A percentile compares a stretch with the other conserved stretches of the same genome.
phyloP scores from a whole-genome alignment of 1,140 invertebrate species.

The Ceratina australensis region DNA sequence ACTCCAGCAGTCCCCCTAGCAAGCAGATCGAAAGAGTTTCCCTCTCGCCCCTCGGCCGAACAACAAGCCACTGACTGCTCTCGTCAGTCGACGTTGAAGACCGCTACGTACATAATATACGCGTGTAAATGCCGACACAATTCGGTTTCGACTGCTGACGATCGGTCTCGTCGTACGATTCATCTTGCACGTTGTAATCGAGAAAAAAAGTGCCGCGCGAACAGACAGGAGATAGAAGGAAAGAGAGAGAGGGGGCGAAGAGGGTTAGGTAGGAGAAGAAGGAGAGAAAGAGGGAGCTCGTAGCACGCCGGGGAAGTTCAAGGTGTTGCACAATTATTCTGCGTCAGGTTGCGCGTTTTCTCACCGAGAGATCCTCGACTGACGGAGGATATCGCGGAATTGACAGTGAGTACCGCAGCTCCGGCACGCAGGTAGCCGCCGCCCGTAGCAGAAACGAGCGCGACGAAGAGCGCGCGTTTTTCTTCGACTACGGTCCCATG shows the following conservation, averaged over 20 bases:
- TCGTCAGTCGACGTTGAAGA: constrained; percentile 68
- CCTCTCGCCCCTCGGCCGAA: constrained; percentile 49
- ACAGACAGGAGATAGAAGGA: constrained; percentile 3
- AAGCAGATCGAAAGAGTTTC: constrained; percentile 48
- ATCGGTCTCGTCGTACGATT: constrained; percentile 11
- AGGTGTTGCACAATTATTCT: constrained; percentile 26
- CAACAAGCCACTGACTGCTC: constrained; percentile 66
- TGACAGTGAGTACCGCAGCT: constrained; percentile 55
- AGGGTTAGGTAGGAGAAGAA: too few relatives aligned
- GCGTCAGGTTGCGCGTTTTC: constrained; percentile 16
- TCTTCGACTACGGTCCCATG: too few relatives aligned
- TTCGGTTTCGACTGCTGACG: constrained; percentile 1
- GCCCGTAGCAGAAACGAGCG: too few relatives aligned
- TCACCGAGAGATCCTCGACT: background rate
- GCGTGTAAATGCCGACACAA: constrained; percentile 36
- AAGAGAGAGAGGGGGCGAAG: constrained; percentile 7
- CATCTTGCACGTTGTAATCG: constrained; percentile 20
- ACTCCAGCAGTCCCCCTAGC: constrained; percentile 43
- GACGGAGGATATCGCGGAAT: constrained; percentile 27
- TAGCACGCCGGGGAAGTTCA: constrained; percentile 6
- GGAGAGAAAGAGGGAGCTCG: constrained; percentile 4
- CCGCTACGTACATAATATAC: constrained; percentile 54
- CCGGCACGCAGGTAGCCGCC: constrained; percentile 36
- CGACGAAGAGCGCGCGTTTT: too few relatives aligned
- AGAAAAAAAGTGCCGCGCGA: constrained; percentile 13